These are phyloP conservation scores for Oreocharis arfaki DNA, from an alignment of 2,113 vertebrate species.

Conservation along the genomic window DNA sequence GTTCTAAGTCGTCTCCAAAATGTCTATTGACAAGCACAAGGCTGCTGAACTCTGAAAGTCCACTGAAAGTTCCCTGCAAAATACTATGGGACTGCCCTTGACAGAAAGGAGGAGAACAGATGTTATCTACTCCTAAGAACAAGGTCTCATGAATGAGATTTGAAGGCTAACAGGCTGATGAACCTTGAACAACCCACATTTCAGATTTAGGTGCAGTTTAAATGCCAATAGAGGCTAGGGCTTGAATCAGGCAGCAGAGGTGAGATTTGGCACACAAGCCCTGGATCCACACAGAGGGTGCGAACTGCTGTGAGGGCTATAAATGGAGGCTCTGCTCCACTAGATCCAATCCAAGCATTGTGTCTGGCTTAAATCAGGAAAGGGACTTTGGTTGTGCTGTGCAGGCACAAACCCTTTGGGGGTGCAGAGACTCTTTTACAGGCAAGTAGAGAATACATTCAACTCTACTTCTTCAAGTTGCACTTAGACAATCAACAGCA, in stretches of 20 bases:
- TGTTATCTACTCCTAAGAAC: not conserved
- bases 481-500: not conserved
- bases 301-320: not conserved
- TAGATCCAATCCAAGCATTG: not conserved
- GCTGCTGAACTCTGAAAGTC: not conserved
- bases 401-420: not conserved
- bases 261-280: not conserved
- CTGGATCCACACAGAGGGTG: rapidly evolving
- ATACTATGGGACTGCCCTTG: not conserved
- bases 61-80: not conserved
- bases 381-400: not conserved
- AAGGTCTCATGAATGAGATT: not conserved
- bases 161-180: not conserved
- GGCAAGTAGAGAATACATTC: not conserved
- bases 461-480: not conserved
- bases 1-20: not conserved
- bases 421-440: not conserved
- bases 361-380: not conserved
- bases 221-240: not conserved
- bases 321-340: not conserved
- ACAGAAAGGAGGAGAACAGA: not conserved
- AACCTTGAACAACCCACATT: not conserved
- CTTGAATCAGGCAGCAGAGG: not conserved
- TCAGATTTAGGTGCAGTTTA: not conserved
- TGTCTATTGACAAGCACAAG: not conserved